A percentile compares a stretch with the other conserved stretches of the same genome.
Evolutionary conservation across 2,888 invertebrate species (phyloP).

Genomic region (Eilema caniola): DNA sequence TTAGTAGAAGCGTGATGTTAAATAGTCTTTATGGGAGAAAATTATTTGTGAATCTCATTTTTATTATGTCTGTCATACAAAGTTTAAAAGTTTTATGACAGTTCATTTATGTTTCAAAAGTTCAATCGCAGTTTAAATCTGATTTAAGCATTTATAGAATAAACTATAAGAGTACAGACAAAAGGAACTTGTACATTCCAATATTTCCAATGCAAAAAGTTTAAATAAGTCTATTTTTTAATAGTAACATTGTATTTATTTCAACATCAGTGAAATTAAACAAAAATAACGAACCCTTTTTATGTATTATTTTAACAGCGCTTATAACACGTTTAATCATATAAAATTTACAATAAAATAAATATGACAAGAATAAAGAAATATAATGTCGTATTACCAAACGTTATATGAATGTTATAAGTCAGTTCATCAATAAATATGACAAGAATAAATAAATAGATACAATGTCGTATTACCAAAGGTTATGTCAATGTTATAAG

Average conservation of each 20-base stretch:
- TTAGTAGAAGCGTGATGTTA: neutral
- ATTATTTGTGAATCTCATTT: neutral
- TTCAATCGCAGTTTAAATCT: neutral
- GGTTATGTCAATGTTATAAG: neutral
- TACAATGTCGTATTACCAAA: neutral
- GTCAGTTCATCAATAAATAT: slow-evolving; percentile 10
- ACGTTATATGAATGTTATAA: neutral
- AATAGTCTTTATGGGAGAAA: neutral
- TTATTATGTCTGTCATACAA: neutral
- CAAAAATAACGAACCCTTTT: neutral
- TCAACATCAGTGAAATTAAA: neutral
- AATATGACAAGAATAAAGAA: neutral
- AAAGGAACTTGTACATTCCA: neutral
- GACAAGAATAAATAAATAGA: neutral
- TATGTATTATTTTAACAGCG: neutral
- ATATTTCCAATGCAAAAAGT: neutral
- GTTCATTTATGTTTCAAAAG: neutral
- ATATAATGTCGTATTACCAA: neutral
- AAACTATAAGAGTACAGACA: neutral
- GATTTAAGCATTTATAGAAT: neutral
- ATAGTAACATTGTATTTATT: slow-evolving; percentile 4
- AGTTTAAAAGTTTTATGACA: neutral
- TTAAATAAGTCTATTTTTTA: neutral
- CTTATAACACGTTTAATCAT: neutral
- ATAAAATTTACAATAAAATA: neutral